phyloP scores from a whole-genome alignment of 2,113 vertebrate species.

The Dascyllus trimaculatus region DNA sequence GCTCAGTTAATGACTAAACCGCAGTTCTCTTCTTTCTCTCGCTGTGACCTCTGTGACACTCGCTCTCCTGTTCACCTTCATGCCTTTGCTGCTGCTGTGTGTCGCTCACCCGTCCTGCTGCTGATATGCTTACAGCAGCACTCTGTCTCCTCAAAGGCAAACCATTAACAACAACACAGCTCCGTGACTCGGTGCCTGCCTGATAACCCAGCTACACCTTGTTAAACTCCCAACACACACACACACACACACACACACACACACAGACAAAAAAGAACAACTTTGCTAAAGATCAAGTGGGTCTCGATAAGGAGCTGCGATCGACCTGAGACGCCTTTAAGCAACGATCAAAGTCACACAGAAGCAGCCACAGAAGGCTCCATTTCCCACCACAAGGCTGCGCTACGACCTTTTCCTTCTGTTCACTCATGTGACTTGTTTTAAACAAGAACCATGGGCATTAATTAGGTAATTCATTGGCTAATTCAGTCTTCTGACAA shows the following conservation, averaged over 20 bases:
- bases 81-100: conserved; percentile 22
- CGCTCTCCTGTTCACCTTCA: conserved; percentile 34
- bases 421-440: background rate
- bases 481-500: too few species aligned
- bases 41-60: conserved; percentile 45
- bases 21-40: background rate
- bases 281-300: conserved; percentile 46
- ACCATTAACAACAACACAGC: conserved; percentile 36
- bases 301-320: conserved; percentile 34
- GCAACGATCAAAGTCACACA: conserved; percentile 37
- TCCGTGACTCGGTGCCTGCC: background rate
- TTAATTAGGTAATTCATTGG: too few species aligned
- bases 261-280: background rate
- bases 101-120: conserved; percentile 22
- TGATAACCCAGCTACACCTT: conserved; percentile 33
- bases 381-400: background rate
- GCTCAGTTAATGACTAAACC: conserved; percentile 5
- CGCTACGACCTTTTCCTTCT: background rate
- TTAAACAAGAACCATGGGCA: background rate
- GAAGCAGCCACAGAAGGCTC: background rate
- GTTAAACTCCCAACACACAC: conserved; percentile 5
- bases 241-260: conserved; percentile 1
- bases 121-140: conserved; percentile 63
- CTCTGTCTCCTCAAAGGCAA: conserved; percentile 58
- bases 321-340: conserved; percentile 8